Evolutionary conservation across 2,888 invertebrate genomes (phyloP).

Genomic region (Eulithis prunata): DNA sequence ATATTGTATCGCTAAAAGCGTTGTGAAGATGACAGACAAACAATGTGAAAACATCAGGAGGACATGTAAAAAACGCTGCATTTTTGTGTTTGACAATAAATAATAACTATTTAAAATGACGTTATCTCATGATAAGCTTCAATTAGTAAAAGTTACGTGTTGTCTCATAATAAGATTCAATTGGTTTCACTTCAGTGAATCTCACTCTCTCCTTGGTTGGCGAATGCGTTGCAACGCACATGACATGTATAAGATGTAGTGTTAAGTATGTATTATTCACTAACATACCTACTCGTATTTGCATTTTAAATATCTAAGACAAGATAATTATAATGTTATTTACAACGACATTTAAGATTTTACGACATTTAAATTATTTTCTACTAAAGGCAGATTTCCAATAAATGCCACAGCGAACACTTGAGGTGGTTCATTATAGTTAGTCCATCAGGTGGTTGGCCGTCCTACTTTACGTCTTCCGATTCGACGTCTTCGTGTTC

Average conservation of each 20-base stretch:
- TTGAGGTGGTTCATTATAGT: not conserved
- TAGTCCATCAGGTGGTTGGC: not conserved
- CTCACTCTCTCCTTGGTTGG: constrained; percentile 61
- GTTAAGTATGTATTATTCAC: constrained; percentile 64
- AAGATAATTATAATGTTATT: constrained; percentile 28
- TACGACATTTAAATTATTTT: not conserved
- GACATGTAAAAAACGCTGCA: not conserved
- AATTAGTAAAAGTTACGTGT: constrained; percentile 40
- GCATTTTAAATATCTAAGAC: constrained; percentile 43
- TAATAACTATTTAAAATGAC: constrained; percentile 9
- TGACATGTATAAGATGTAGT: constrained; percentile 25
- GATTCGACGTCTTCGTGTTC: not conserved
- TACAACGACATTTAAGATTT: constrained; percentile 35
- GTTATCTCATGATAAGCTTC: constrained; percentile 19
- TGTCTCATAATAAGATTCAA: constrained; percentile 24
- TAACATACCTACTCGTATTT: constrained; percentile 45
- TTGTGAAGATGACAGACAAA: constrained; percentile 4
- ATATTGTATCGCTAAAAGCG: constrained; percentile 24
- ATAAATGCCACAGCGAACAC: not conserved
- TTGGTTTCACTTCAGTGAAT: constrained; percentile 66
- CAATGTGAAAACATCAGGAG: not conserved
- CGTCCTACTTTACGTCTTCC: not conserved
- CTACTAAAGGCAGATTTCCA: not conserved
- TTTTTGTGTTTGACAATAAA: constrained; percentile 4
- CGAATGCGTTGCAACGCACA: constrained; percentile 50